Base-by-base conservation (phyloP, 2,888 invertebrate genomes). In the Caenorhabditis zanzibari region DNA sequence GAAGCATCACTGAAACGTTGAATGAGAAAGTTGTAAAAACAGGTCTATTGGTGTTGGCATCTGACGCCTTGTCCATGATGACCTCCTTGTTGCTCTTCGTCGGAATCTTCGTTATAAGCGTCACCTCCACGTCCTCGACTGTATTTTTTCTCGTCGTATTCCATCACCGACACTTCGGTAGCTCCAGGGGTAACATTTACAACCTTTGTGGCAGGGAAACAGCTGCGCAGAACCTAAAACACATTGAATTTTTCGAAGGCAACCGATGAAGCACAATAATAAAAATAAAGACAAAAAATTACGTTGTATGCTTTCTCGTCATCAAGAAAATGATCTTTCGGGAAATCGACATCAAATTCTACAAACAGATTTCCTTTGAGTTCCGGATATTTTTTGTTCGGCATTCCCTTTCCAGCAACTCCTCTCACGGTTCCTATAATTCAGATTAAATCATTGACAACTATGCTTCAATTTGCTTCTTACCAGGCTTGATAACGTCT, bases 361-460 rank as follows among this genome's bases (percentile, higher is more conserved):
- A 97, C 95, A 92, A 95, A 95, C 66, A 98, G 94, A 93, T 96
- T 95, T 72, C 97, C 97, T 92, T 76, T 82, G 49, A 87, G 72
- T 10, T 86, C 85, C n/a, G 77, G 80, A 56, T 85, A 79, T 16
- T 85, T 85, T 32, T 83, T 82, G 14, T 82, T 90, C 0, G 97
- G 97, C 97, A 97, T 97, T 26, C 97, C 97, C 93, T 97, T 96
- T 6, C 95, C 95, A 84, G 94, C 94, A 75, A 97, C 95, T 84
- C 95, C 95, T 93, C 95, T 96, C 2, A 96, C 93, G 74, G 92
- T 90, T 72, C 93, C 94, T 94, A 14, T 6, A 47, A 47, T 19
- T 12, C n/a, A n/a, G n/a, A 38, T 10, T 86, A 47, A 92, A 90
- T 7, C 38, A 74, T 61, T 64, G 19, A 6, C 26, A 24, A 19